A percentile compares a stretch with the other conserved stretches of the same genome.
These are phyloP conservation scores for Moxostoma hubbsi DNA, from an alignment of 2,797 vertebrate species.

Conservation along the genomic window DNA sequence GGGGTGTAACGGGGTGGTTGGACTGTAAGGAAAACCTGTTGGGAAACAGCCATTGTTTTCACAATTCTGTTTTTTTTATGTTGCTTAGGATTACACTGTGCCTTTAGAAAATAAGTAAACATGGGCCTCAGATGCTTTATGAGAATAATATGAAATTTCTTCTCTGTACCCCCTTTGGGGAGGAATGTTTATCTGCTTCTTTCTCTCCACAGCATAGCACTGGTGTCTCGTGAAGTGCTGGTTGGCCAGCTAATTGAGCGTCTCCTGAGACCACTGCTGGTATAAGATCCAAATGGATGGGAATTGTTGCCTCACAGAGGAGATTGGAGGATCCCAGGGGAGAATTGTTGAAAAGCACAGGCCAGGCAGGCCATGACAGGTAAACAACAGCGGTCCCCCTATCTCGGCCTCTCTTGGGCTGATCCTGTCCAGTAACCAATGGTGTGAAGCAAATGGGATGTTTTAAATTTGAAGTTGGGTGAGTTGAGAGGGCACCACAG, in stretches of 20 bases:
- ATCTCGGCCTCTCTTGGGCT: slow-evolving; percentile 46
- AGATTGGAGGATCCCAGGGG: slow-evolving; percentile 51
- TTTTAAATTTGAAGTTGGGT: slow-evolving; percentile 22
- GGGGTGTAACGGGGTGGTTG: no score
- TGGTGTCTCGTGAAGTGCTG: slow-evolving; percentile 44
- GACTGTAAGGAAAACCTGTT: no score
- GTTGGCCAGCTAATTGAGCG: slow-evolving; percentile 59
- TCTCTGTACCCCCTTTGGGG: not conserved
- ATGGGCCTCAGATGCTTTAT: no score
- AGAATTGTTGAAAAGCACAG: slow-evolving; percentile 52
- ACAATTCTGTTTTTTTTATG: not conserved
- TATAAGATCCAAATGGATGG: slow-evolving; percentile 38
- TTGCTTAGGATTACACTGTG: not conserved
- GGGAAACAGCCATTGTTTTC: not conserved
- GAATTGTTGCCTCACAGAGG: slow-evolving; percentile 54
- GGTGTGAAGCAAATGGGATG: slow-evolving; percentile 50
- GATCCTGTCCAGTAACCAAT: slow-evolving; percentile 63
- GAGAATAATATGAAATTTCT: not conserved
- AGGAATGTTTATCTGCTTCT: slow-evolving; percentile 5
- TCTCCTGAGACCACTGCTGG: slow-evolving; percentile 55
- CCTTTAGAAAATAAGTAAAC: not conserved
- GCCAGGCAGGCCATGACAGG: slow-evolving; percentile 60
- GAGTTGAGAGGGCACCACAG: not conserved
- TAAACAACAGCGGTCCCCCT: slow-evolving; percentile 58
- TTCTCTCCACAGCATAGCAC: slow-evolving; percentile 50